phyloP scores from a whole-genome alignment of 1,140 invertebrate species.

The Bombus ignitus region DNA sequence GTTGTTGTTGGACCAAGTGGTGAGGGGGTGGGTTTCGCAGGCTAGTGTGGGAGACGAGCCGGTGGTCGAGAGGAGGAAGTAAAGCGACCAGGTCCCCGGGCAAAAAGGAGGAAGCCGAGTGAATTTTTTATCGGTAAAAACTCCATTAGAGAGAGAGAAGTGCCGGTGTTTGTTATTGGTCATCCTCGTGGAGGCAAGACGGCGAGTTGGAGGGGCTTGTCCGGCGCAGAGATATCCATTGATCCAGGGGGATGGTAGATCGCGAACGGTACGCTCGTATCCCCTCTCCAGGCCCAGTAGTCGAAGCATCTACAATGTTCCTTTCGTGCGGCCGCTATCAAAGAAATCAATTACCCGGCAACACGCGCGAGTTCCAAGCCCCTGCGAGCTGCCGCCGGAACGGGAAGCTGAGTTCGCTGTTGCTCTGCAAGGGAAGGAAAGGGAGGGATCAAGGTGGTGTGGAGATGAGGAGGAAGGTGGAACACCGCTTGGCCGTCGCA shows the following conservation, averaged over 20 bases:
- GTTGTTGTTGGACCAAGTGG: not conserved
- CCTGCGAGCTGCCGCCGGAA: slow-evolving; percentile 18
- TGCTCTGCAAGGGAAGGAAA: not conserved
- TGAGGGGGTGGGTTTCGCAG: not conserved
- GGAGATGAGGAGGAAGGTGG: not conserved
- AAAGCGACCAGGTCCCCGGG: slow-evolving; percentile 53
- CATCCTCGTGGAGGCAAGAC: slow-evolving; percentile 73
- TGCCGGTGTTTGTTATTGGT: slow-evolving; percentile 82
- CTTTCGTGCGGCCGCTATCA: slow-evolving; percentile 73
- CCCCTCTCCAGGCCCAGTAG: slow-evolving; percentile 43
- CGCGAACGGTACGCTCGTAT: slow-evolving; percentile 45
- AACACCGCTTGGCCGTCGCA: slow-evolving; percentile 50
- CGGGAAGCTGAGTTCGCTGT: slow-evolving; percentile 5
- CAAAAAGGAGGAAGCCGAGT: slow-evolving; percentile 75
- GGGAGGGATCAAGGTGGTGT: not conserved
- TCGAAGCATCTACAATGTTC: slow-evolving; percentile 70
- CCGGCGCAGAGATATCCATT: slow-evolving; percentile 78
- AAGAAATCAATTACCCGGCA: slow-evolving; percentile 79
- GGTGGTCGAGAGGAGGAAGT: slow-evolving; percentile 45
- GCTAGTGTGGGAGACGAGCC: slow-evolving; percentile 27
- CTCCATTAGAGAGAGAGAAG: slow-evolving; percentile 81
- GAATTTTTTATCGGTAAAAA: slow-evolving; percentile 83
- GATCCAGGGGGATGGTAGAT: slow-evolving; percentile 77
- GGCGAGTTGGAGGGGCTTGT: slow-evolving; percentile 64
- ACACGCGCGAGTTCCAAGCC: slow-evolving; percentile 65